Evolutionary conservation across 2,113 vertebrate genomes (phyloP), one percentile per base, ranked within the genome.

Genomic region (Tychaedon coryphoeus): DNA sequence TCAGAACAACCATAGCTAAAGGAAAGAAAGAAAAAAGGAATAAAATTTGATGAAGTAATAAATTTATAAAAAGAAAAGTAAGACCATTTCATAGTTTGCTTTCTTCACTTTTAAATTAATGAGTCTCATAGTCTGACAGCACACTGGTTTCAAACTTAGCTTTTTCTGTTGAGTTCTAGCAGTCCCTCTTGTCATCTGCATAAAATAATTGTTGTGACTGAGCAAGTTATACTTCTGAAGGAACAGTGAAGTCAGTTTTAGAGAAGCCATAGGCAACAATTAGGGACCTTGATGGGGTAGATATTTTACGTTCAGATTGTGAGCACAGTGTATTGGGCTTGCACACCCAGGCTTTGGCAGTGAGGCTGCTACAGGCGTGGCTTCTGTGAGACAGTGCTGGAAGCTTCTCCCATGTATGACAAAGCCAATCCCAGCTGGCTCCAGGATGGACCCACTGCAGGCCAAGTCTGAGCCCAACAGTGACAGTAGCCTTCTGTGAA

Each of bases 1-100:
- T 99, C 90, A 99, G 98, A 97, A 98, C 96, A 96, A 99, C 99
- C 50, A 98, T 98, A 79, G 98, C 99, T 99, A 91, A 85, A 95
- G 56, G 18, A 91, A 85, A 91, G 38, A 22, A 77, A 57, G 1
- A 62, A 73, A 73, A 74, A 5, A 11, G 3, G 29, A 53, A 51
- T 5, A 93, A 61, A 65, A 83, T 54, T 53, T 51, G 11, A 57
- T 8, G 6, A 79, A 29, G 12, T 2, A 66, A 88, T 23, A 73
- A 1, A 33, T 83, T 62, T 42, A 3, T 15, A 36, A 28, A 76
- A 43, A 61, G 15, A 25, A 69, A 53, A 33, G 10, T 12, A 25
- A 65, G 18, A 22, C 18, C 54, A 31, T 38, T 88, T 80, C 28
- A 24, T 61, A 42, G 64, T 83, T 78, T 77, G 4, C 62, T 90